These are phyloP conservation scores for Chrosomus eos DNA, from an alignment of 2,797 vertebrate genomes.

Conservation along the genomic window DNA sequence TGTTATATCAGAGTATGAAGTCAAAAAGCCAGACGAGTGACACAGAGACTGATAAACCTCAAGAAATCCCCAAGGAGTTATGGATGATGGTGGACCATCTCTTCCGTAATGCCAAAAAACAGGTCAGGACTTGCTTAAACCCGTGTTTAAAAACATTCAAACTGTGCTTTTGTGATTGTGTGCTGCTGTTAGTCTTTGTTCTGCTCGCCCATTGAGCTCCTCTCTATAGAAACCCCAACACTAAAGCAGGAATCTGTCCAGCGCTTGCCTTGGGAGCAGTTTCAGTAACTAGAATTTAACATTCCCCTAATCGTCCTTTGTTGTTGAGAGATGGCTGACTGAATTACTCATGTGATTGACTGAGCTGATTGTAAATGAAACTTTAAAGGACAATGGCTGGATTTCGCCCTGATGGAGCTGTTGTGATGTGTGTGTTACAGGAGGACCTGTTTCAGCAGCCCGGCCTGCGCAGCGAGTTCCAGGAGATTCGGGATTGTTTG, in stretches of 20 bases:
- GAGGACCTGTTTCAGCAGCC: conserved; percentile 98
- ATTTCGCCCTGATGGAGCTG: background rate
- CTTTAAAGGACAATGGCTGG: background rate
- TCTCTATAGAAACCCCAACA: conserved; percentile 18
- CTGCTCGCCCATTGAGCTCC: background rate
- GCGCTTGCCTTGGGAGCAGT: background rate
- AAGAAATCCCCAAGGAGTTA: conserved; percentile 94
- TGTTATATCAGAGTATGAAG: conserved; percentile 74
- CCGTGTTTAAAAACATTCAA: background rate
- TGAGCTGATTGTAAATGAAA: background rate
- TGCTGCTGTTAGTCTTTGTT: conserved; percentile 21
- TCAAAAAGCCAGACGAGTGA: conserved; percentile 64
- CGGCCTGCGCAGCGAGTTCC: conserved; percentile 91
- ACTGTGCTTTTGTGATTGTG: background rate
- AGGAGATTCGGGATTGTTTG: conserved; percentile 91
- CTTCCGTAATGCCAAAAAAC: conserved; percentile 86
- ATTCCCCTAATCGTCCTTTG: background rate
- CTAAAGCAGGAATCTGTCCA: conserved; percentile 41
- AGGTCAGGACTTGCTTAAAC: conserved; percentile 76
- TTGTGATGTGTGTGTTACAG: conserved; percentile 73
- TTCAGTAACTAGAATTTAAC: background rate
- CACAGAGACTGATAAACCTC: conserved; percentile 77
- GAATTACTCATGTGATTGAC: background rate
- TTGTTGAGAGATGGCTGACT: background rate
- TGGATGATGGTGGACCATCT: conserved; percentile 98